phyloP scores from a whole-genome alignment of 2,797 vertebrate genomes.

The Eulemur mongoz region DNA sequence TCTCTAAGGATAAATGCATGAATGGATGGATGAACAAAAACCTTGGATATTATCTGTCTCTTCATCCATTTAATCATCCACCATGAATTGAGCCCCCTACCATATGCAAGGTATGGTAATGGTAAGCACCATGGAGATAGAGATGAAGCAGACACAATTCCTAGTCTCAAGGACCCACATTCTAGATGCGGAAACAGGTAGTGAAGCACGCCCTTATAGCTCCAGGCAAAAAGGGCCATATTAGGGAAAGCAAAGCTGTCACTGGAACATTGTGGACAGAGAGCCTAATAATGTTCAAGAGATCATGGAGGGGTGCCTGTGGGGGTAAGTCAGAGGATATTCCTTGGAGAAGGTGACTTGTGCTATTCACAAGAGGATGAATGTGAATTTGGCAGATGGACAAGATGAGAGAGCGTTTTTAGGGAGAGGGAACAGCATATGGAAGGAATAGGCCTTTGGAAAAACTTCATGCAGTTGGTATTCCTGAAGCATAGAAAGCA shows the following conservation, averaged over 20 bases:
- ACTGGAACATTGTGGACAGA: background rate
- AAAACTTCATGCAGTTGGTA: background rate
- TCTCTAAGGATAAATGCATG: background rate
- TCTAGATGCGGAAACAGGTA: background rate
- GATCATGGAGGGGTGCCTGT: background rate
- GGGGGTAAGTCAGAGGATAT: background rate
- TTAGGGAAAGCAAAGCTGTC: background rate
- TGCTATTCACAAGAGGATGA: background rate
- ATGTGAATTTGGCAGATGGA: background rate
- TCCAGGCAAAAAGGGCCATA: background rate
- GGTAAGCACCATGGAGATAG: background rate
- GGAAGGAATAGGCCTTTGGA: background rate
- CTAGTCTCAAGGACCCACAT: background rate
- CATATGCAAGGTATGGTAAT: background rate
- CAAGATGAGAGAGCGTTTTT: background rate
- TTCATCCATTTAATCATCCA: background rate
- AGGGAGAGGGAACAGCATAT: background rate
- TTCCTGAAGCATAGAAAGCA: background rate
- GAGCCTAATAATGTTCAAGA: background rate
- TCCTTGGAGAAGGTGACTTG: background rate
- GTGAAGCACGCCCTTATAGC: background rate
- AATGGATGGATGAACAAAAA: background rate
- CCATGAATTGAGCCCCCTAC: background rate
- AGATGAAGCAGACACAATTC: background rate
- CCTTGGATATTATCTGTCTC: background rate